A percentile compares a stretch with the other conserved stretches of the same genome.
These are phyloP conservation scores for Ammodytes dubius DNA, from an alignment of 2,113 vertebrate species.

Conservation along the genomic window DNA sequence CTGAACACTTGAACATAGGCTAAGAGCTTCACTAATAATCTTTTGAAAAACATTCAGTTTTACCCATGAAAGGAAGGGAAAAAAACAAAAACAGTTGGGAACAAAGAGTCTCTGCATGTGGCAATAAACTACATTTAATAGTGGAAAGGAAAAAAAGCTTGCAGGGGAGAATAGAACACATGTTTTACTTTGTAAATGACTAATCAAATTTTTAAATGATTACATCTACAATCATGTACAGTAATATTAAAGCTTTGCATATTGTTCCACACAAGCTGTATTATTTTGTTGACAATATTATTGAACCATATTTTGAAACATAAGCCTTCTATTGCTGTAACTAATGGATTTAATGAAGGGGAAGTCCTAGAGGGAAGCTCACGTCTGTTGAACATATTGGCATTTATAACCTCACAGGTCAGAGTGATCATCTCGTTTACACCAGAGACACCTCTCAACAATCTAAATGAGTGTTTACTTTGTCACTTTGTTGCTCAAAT, in stretches of 20 bases:
- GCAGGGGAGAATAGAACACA: not conserved
- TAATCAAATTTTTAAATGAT: slow-evolving; percentile 6
- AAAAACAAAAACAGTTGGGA: not conserved
- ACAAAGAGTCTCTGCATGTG: not conserved
- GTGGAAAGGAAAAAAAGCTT: not conserved
- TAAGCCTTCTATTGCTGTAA: not conserved
- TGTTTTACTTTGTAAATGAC: not conserved
- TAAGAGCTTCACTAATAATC: not conserved
- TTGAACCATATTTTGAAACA: not conserved
- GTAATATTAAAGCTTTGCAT: not conserved
- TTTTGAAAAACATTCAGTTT: not conserved
- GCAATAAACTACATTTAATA: not conserved
- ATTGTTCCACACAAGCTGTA: not conserved
- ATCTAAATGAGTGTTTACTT: no score
- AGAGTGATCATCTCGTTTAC: not conserved
- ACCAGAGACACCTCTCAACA: not conserved
- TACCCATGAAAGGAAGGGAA: not conserved
- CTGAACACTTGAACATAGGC: not conserved
- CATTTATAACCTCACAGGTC: not conserved
- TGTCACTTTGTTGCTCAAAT: not conserved
- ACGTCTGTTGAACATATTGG: not conserved
- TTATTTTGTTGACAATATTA: not conserved
- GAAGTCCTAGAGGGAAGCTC: not conserved
- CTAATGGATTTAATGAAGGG: not conserved
- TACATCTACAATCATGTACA: no score